Conservation (phyloP, 2,888 invertebrate genomes). For the Coenonympha glycerion region DNA sequence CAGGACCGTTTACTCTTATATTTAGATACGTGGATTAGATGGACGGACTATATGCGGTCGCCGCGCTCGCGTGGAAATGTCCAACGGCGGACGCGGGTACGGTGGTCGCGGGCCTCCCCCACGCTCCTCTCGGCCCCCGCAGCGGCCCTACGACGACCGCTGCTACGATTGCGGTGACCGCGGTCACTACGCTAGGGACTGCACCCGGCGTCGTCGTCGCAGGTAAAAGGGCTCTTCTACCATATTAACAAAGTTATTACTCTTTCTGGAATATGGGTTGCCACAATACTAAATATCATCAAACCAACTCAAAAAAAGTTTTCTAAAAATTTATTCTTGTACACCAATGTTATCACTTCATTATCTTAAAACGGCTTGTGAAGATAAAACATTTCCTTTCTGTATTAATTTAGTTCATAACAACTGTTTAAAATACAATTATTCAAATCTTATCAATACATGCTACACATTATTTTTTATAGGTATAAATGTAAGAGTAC, state of each 20-base stretch:
- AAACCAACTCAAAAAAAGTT: too few species aligned
- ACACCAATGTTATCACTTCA: too few species aligned
- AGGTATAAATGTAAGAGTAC: too few species aligned
- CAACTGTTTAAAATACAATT: too few species aligned
- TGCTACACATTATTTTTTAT: too few species aligned
- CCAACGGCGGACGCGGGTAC: constrained; percentile 79
- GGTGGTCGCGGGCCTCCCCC: constrained; percentile 10
- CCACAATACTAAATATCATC: too few species aligned
- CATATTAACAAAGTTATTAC: neutral
- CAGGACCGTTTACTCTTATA: neutral
- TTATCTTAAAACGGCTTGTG: too few species aligned
- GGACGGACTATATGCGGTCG: constrained; percentile 91
- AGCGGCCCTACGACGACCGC: constrained; percentile 92
- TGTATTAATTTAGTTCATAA: too few species aligned
- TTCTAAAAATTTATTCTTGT: too few species aligned
- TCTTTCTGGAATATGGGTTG: constrained; percentile 3
- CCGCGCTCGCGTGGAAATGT: constrained; percentile 92
- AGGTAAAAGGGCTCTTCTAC: constrained; percentile 43
- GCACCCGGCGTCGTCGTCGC: constrained; percentile 82
- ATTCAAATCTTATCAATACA: too few species aligned
- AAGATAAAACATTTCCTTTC: too few species aligned
- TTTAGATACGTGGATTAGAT: constrained; percentile 77
- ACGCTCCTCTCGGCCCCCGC: constrained; percentile 76
- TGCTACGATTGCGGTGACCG: constrained; percentile 96
- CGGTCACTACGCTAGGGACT: constrained; percentile 95